These are phyloP conservation scores for Scomber japonicus DNA, from an alignment of 2,113 vertebrate species.

Conservation along the genomic window DNA sequence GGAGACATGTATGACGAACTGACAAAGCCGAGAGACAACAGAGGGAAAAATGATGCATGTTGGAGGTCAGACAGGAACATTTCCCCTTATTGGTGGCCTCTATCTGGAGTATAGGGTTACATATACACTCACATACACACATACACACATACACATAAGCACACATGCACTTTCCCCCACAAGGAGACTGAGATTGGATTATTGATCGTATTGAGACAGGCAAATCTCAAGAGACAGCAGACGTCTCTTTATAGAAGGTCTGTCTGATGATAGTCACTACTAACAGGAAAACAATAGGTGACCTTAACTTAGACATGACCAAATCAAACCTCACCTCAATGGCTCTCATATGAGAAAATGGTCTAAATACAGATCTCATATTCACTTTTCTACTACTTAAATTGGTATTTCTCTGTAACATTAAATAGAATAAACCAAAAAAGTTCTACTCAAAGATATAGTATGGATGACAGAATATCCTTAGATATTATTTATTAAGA, in stretches of 20 bases:
- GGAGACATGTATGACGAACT: conserved; percentile 47
- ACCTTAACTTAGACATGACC: conserved; percentile 58
- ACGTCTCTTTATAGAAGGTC: conserved; percentile 56
- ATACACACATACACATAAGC: conserved; percentile 21
- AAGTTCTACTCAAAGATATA: no score
- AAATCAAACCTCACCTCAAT: conserved; percentile 29
- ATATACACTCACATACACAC: conserved; percentile 49
- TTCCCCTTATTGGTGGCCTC: conserved; percentile 61
- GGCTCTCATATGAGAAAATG: background rate
- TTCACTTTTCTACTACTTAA: background rate
- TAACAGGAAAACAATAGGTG: conserved; percentile 73
- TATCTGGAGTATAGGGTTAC: conserved; percentile 71
- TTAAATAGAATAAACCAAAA: no score
- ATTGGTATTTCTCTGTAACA: no score
- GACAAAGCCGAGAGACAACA: conserved; percentile 42
- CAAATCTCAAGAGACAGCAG: conserved; percentile 68
- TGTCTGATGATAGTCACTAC: conserved; percentile 52
- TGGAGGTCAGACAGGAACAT: conserved; percentile 77
- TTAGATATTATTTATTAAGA: no score
- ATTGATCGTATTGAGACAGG: conserved; percentile 73
- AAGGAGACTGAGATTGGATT: conserved; percentile 73
- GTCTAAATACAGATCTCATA: background rate
- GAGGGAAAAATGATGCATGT: conserved; percentile 65
- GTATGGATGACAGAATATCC: no score
- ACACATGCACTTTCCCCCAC: conserved; percentile 36